Conservation (phyloP, 2,888 invertebrate genomes). For the Phalangium opilio region DNA sequence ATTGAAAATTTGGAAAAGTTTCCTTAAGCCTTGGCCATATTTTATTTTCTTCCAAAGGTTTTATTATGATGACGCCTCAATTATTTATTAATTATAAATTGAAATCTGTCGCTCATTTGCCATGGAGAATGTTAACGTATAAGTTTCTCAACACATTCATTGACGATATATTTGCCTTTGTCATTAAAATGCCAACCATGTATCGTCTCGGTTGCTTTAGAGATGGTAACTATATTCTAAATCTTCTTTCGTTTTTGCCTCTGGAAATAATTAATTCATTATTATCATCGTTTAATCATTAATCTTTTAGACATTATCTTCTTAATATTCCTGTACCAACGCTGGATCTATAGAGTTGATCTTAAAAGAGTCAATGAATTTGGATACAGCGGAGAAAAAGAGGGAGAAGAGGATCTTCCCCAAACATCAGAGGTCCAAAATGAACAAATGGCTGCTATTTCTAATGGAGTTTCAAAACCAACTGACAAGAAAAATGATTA, state of each 20-base stretch:
- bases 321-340: slow-evolving; percentile 95
- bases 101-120: slow-evolving; percentile 96
- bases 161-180: slow-evolving; percentile 99
- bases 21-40: no score
- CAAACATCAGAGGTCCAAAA: background rate
- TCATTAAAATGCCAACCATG: slow-evolving; percentile 99
- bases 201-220: slow-evolving; percentile 95
- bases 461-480: slow-evolving; percentile 5
- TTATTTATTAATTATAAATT: slow-evolving; percentile 98
- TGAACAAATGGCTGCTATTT: slow-evolving; percentile 2
- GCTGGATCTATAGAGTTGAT: slow-evolving; percentile 97
- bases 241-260: background rate
- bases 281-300: background rate
- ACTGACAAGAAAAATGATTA: slow-evolving; percentile 9
- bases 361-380: slow-evolving; percentile 90
- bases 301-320: slow-evolving; percentile 71
- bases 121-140: slow-evolving; percentile 99
- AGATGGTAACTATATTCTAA: slow-evolving; percentile 49
- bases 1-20: background rate
- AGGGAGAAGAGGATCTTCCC: slow-evolving; percentile 37
- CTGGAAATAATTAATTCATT: background rate
- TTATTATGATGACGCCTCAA: slow-evolving; percentile 99
- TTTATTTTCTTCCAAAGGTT: slow-evolving; percentile 42
- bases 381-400: slow-evolving; percentile 91
- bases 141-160: slow-evolving; percentile 99